Conservation (phyloP, 1,140 invertebrate species). For the Amphibalanus amphitrite region DNA sequence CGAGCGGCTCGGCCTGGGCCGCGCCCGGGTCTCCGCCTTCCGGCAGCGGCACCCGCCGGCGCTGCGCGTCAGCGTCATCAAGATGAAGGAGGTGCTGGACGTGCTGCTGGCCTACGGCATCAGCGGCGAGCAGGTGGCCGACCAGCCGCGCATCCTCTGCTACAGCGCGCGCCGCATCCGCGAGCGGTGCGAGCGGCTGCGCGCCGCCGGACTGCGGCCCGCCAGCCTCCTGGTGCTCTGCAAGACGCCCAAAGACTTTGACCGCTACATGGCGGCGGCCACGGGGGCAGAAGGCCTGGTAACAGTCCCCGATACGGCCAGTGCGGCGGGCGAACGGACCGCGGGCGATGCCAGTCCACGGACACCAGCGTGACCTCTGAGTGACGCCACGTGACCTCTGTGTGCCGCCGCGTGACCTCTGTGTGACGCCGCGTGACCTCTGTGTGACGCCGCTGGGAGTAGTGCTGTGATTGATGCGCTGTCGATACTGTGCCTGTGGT, state of each 20-base stretch:
- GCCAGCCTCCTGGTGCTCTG: constrained; percentile 3
- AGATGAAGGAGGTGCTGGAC: not conserved
- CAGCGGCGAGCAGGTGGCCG: constrained; percentile 2
- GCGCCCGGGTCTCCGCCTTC: not conserved
- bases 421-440: too few relatives aligned
- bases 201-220: not conserved
- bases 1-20: not conserved
- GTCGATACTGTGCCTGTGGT: too few relatives aligned
- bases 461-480: too few relatives aligned
- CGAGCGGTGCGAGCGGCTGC: not conserved
- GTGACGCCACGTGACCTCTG: too few relatives aligned
- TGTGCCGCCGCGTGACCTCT: too few relatives aligned
- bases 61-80: not conserved
- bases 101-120: constrained; percentile 5
- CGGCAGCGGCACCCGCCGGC: not conserved
- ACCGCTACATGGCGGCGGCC: not conserved
- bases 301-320: too few relatives aligned
- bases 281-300: not conserved
- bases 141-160: constrained; percentile 2
- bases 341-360: too few relatives aligned
- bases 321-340: too few relatives aligned
- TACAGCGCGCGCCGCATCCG: constrained; percentile 5
- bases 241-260: constrained; percentile 18
- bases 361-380: too few relatives aligned
- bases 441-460: too few relatives aligned